Evolutionary conservation across 2,888 invertebrate genomes (phyloP).

Genomic region (Craniophora ligustri): DNA sequence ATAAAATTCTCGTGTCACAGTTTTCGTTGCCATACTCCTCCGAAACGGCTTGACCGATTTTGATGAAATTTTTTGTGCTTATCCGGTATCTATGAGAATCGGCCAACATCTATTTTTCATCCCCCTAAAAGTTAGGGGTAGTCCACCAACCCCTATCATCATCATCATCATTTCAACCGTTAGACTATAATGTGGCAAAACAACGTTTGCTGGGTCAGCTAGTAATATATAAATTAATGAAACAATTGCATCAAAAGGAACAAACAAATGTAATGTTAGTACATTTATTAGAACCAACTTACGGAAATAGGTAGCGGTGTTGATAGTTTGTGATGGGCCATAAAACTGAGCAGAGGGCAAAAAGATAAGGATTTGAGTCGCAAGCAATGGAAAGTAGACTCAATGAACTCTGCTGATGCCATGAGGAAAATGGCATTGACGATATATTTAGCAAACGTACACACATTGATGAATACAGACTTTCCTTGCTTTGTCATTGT

Average conservation of each 20-base stretch:
- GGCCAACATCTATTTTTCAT: too few species aligned
- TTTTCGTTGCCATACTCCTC: too few species aligned
- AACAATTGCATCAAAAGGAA: conserved; percentile 11
- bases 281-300: conserved; percentile 24
- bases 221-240: too few species aligned
- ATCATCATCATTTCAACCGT: too few species aligned
- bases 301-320: conserved; percentile 32
- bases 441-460: conserved; percentile 23
- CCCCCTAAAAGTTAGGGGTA: too few species aligned
- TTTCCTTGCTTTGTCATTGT: conserved; percentile 13
- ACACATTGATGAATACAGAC: conserved; percentile 11
- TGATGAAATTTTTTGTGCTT: too few species aligned
- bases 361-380: conserved; percentile 41
- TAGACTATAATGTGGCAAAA: too few species aligned
- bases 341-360: conserved; percentile 34
- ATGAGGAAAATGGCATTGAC: conserved; percentile 44
- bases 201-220: too few species aligned
- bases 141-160: too few species aligned
- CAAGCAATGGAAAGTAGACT: conserved; percentile 20
- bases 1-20: too few species aligned
- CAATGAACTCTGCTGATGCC: conserved; percentile 48
- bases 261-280: conserved; percentile 23
- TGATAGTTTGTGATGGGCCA: conserved; percentile 33
- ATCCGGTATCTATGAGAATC: too few species aligned
- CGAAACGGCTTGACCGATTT: too few species aligned